Evolutionary conservation across 2,797 vertebrate species (phyloP).

Genomic region (Pseudochaenichthys georgianus): DNA sequence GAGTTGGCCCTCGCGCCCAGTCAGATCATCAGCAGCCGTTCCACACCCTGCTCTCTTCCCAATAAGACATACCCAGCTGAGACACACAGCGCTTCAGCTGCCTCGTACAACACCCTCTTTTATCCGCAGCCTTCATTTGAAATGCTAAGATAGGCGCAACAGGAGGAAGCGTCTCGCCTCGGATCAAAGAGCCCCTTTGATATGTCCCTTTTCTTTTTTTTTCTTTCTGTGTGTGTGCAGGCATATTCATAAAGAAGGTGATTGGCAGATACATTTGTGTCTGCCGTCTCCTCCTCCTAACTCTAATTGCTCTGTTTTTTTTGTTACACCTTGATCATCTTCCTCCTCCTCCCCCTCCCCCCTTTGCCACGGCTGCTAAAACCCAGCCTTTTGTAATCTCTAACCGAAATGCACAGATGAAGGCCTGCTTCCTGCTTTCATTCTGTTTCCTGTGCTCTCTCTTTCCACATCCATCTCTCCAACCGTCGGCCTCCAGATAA

Average conservation of each 20-base stretch:
- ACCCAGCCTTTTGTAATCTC: conserved; percentile 53
- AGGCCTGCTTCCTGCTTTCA: conserved; percentile 48
- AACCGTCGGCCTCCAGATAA: conserved; percentile 87
- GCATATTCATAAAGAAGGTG: conserved; percentile 69
- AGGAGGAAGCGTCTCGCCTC: conserved; percentile 77
- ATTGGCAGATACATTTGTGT: conserved; percentile 67
- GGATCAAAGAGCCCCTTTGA: conserved; percentile 82
- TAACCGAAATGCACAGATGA: conserved; percentile 56
- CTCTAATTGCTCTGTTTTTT: conserved; percentile 73
- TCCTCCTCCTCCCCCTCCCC: not conserved
- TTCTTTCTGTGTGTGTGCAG: conserved; percentile 33
- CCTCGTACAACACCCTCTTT: conserved; percentile 81
- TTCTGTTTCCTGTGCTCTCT: conserved; percentile 42
- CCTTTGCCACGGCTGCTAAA: conserved; percentile 30
- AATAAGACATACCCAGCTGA: conserved; percentile 73
- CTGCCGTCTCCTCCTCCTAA: conserved; percentile 61
- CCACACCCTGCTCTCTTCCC: conserved; percentile 55
- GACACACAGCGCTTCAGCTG: conserved; percentile 73
- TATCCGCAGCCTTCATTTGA: conserved; percentile 82
- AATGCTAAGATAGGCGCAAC: conserved; percentile 84
- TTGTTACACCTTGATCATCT: conserved; percentile 72
- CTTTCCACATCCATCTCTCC: conserved; percentile 25
- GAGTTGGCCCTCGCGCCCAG: conserved; percentile 56
- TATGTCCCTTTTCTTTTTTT: conserved; percentile 53
- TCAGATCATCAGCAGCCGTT: conserved; percentile 71